Conservation (phyloP, 2,888 invertebrate species). For the Oegoconia quadripuncta region DNA sequence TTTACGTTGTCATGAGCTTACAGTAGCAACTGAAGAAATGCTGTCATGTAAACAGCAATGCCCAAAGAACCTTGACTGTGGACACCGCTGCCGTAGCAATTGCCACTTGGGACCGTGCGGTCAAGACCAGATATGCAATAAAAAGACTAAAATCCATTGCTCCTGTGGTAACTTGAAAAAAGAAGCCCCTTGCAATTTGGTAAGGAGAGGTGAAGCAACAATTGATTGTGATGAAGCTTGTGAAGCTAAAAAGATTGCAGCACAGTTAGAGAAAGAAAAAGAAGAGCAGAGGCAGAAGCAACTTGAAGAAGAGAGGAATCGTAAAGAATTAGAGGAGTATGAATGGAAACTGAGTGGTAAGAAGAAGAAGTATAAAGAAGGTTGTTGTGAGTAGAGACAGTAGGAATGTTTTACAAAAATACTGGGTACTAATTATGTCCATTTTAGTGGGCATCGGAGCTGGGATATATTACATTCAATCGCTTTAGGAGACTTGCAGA, state of each 20-base stretch:
- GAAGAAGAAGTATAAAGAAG: slow-evolving; percentile 74
- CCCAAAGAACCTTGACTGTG: slow-evolving; percentile 91
- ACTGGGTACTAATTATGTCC: slow-evolving; percentile 61
- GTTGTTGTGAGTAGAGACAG: slow-evolving; percentile 63
- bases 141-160: slow-evolving; percentile 89
- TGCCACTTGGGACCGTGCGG: slow-evolving; percentile 88
- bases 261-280: slow-evolving; percentile 72
- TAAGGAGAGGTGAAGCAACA: slow-evolving; percentile 58
- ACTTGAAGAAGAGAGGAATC: slow-evolving; percentile 83
- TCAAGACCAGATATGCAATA: slow-evolving; percentile 83
- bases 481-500: no score
- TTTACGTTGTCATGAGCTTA: slow-evolving; percentile 85
- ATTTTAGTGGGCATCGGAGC: slow-evolving; percentile 39
- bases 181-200: slow-evolving; percentile 83
- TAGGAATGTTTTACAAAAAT: slow-evolving; percentile 56
- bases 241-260: slow-evolving; percentile 74
- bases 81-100: slow-evolving; percentile 86
- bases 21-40: slow-evolving; percentile 65
- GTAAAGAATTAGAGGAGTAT: slow-evolving; percentile 86
- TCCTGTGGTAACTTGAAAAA: slow-evolving; percentile 87
- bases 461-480: slow-evolving; percentile 32
- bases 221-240: slow-evolving; percentile 84
- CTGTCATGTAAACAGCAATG: slow-evolving; percentile 91
- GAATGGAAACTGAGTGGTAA: slow-evolving; percentile 87
- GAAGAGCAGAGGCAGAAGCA: slow-evolving; percentile 78